Evolutionary conservation across 2,113 vertebrate species (phyloP), one percentile per base, ranked within the genome.

Genomic region (Ramphastos sulfuratus): DNA sequence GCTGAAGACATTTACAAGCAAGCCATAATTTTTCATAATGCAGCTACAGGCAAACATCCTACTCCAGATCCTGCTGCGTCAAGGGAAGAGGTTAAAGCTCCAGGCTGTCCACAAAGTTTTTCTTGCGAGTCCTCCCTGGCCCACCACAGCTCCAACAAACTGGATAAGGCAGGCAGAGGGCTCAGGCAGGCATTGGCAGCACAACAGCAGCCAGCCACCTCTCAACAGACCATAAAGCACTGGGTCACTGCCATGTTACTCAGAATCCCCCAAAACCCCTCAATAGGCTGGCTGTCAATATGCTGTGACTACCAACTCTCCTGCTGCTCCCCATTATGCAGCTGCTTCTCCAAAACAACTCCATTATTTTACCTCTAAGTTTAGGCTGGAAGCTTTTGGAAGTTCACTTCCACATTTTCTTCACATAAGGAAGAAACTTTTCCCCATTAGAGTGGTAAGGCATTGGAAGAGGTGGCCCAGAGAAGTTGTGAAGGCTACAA

Each of bases 91-190:
- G 58, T 65, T 60, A 42, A 75, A 60, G 35, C 83, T 70, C 50
- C 58, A 3, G 63, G 58, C 12, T 30, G 21, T 13, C 55, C 58
- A 55, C 54, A 78, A 23, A 72, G 87, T 48, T 56, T 3, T 60
- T 73, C 50, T 25, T 3, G 39, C 1, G 11, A 61, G 33, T 39
- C 60, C 37, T 65, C 63, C 61, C 44, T 61, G 3, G 0, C 14
- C 28, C 28, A 18, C 24, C 5, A 0, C 1, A 3, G 50, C 50
- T 46, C 63, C 1, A 3, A 35, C 0, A 3, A 46, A 44, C 65
- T 44, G 75, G 61, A 60, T 20, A 59, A 18, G 27, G 72, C 30
- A 64, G 37, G 81, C 25, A n/a, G 33, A 19, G 12, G 28, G 55
- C n/a, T 91, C 17, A 4, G 58, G 30, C 50, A 15, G 24, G 39